phyloP scores from a whole-genome alignment of 2,888 invertebrate species.

The Archips xylosteana region DNA sequence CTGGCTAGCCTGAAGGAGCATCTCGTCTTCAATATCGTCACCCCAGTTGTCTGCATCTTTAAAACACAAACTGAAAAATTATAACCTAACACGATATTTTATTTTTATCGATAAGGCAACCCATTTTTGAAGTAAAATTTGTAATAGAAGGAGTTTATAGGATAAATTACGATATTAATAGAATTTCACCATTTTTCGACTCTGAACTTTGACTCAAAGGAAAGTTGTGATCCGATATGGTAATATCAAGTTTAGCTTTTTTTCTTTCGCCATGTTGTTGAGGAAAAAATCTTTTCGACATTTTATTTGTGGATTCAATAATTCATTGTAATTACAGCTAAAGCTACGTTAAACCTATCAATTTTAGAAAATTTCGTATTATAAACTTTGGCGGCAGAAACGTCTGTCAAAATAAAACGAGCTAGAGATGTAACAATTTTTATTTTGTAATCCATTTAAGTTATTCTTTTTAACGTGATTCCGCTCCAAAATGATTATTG shows the following conservation, averaged over 20 bases:
- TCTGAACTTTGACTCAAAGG: conserved; percentile 74
- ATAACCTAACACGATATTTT: conserved; percentile 22
- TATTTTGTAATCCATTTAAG: not conserved
- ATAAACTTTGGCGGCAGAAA: conserved; percentile 52
- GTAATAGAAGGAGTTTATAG: not conserved
- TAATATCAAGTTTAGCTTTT: conserved; percentile 73
- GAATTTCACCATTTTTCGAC: conserved; percentile 60
- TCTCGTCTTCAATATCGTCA: conserved; percentile 80
- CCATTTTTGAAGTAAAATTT: not conserved
- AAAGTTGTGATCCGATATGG: conserved; percentile 77
- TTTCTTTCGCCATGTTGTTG: conserved; percentile 73
- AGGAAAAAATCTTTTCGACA: conserved; percentile 74
- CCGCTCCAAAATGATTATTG: not conserved
- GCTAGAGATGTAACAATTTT: too few relatives aligned
- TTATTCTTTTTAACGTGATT: not conserved
- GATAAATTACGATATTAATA: not conserved
- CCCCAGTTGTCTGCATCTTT: conserved; percentile 67
- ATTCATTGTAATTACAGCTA: conserved; percentile 40
- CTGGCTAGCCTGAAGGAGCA: conserved; percentile 78
- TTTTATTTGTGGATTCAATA: conserved; percentile 48
- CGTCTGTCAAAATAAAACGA: conserved; percentile 37
- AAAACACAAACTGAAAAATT: conserved; percentile 33
- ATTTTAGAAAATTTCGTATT: conserved; percentile 24
- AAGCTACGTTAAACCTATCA: conserved; percentile 31
- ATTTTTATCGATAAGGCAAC: not conserved